Conservation (phyloP, 2,888 invertebrate species). For the Drosophila histrio region DNA sequence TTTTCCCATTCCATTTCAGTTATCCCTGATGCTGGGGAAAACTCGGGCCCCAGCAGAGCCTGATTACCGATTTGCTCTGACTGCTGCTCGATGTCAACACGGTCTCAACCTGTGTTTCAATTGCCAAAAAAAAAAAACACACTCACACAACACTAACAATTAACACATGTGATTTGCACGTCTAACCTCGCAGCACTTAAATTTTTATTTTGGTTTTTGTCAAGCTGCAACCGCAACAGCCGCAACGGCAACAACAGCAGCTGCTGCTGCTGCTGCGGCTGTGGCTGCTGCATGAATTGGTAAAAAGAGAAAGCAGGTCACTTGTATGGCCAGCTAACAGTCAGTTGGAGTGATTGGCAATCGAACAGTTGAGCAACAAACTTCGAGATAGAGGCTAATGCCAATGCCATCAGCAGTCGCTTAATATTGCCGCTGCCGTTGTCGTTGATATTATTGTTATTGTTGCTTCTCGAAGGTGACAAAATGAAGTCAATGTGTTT, state of each 20-base stretch:
- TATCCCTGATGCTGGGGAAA: conserved; percentile 48
- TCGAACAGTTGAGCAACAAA: conserved; percentile 74
- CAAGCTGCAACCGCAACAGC: conserved; percentile 39
- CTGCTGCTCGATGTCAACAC: conserved; percentile 26
- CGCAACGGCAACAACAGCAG: neutral
- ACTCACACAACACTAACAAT: conserved; percentile 43
- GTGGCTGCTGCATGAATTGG: conserved; percentile 59
- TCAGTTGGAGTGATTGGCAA: conserved; percentile 71
- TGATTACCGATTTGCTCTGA: conserved; percentile 27
- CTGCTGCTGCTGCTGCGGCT: conserved; percentile 35
- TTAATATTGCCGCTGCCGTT: conserved; percentile 8
- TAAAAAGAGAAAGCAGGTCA: conserved; percentile 83
- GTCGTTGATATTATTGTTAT: neutral
- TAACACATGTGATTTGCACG: conserved; percentile 69
- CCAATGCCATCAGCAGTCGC: conserved; percentile 49
- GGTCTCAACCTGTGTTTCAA: conserved; percentile 28
- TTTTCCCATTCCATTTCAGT: conserved; percentile 64
- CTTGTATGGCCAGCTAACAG: conserved; percentile 77
- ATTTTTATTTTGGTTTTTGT: conserved; percentile 34
- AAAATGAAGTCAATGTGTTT: conserved; percentile 53
- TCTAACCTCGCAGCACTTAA: conserved; percentile 32
- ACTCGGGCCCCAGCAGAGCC: conserved; percentile 9
- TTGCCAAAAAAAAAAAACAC: conserved; percentile 53
- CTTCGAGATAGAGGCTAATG: conserved; percentile 66
- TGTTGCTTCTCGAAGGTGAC: conserved; percentile 72